Base-by-base conservation (phyloP, 2,113 vertebrate genomes). In the Phaethon lepturus region DNA sequence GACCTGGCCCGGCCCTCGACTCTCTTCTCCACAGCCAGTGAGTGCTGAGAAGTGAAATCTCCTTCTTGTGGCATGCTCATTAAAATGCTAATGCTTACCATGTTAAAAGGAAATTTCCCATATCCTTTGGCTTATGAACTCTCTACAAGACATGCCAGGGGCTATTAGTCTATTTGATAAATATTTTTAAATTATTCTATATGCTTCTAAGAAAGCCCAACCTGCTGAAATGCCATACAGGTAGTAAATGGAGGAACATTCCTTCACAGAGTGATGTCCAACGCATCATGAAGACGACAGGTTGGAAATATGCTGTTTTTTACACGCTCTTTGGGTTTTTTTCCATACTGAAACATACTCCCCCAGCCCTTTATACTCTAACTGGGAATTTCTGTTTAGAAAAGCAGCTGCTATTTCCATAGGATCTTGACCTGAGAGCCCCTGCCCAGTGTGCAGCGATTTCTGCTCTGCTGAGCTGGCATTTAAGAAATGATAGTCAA, bases 1-100 rank as follows among this genome's bases (percentile, higher is more conserved):
- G 99, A 99, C 97, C 97, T 99, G 97, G 99, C 99, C 3, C 98
- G 99, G 40, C 99, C 99, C 50, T 99, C 99, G 0, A 99, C 99
- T 11, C 98, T 99, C 95, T 99, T 99, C 98, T 99, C 99, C 18
- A 99, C 99, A 58, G 98, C 99, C 98, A 99, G 99, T 99, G 97
- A 98, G 99, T 98, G 91, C 83, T 72, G 82, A 75, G 45, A 56
- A 88, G n/a, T 25, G n/a, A 71, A 60, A 42, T 40, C 44, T 68
- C 20, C 66, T 76, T 42, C 45, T 53, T 78, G 31, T 60, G 69
- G 45, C 15, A 1, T 23, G 38, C 62, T 73, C 58, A 33, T 77
- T 67, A 72, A 45, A 81, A 55, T 82, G 82, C 44, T 83, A 44
- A 88, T 73, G 62, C 45, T 47, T 53, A 71, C 78, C 23, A 12